phyloP scores from a whole-genome alignment of 2,888 invertebrate species.

The Hymenopus coronatus region DNA sequence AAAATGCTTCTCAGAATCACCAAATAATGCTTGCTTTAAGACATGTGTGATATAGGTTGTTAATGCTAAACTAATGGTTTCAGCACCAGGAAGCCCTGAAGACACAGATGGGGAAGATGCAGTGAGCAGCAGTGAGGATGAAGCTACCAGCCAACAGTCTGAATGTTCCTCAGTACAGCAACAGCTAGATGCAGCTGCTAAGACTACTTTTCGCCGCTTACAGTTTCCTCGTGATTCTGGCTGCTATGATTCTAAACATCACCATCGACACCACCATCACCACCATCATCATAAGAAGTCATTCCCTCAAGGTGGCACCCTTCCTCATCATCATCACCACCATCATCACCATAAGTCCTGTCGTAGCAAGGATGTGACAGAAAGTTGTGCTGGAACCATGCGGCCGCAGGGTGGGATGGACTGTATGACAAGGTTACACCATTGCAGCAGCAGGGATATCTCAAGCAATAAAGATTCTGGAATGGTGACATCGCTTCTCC shows the following conservation, averaged over 20 bases:
- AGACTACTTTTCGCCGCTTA: slow-evolving; percentile 66
- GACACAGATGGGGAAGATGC: slow-evolving; percentile 77
- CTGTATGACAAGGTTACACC: slow-evolving; percentile 11
- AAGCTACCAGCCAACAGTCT: background rate
- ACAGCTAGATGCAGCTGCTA: background rate
- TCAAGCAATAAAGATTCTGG: slow-evolving; percentile 27
- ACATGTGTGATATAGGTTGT: no score
- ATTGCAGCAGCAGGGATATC: slow-evolving; percentile 17
- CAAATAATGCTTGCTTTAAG: no score
- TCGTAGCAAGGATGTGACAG: slow-evolving; percentile 19
- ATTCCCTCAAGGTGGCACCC: background rate
- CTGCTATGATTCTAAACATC: slow-evolving; percentile 60
- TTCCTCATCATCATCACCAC: slow-evolving; percentile 1
- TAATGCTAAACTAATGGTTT: slow-evolving; percentile 36
- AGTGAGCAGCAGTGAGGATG: slow-evolving; percentile 68
- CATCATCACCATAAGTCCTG: slow-evolving; percentile 13
- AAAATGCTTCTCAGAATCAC: no score
- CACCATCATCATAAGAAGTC: slow-evolving; percentile 23
- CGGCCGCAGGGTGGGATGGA: background rate
- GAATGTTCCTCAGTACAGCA: slow-evolving; percentile 2
- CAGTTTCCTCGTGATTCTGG: slow-evolving; percentile 82
- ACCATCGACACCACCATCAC: slow-evolving; percentile 30
- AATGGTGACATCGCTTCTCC: background rate
- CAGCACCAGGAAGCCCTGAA: slow-evolving; percentile 47
- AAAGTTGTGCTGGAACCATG: background rate